phyloP scores from a whole-genome alignment of 2,113 vertebrate genomes.

The Sinocyclocheilus grahami region DNA sequence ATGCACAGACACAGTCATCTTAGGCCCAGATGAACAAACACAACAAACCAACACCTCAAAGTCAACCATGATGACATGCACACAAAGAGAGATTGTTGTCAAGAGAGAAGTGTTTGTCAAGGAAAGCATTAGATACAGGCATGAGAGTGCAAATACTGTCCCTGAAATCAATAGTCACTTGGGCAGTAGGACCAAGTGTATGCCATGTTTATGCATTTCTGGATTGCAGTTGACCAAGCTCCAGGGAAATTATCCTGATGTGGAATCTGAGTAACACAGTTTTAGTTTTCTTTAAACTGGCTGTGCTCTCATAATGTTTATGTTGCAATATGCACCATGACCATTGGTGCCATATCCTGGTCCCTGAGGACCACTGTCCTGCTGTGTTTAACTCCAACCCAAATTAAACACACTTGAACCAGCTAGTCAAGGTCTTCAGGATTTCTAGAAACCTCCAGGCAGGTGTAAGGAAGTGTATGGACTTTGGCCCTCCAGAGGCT shows the following conservation, averaged over 20 bases:
- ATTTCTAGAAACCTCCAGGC: neutral
- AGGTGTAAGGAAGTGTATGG: neutral
- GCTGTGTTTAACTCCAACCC: neutral
- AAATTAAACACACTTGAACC: neutral
- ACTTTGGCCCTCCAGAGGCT: neutral
- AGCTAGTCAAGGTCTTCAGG: neutral
- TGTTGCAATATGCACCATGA: neutral
- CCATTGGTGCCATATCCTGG: neutral
- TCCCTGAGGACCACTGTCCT: neutral
- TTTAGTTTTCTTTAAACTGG: neutral
- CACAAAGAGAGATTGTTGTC: neutral
- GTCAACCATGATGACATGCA: slow-evolving; percentile 10
- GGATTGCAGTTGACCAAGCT: slow-evolving; percentile 23
- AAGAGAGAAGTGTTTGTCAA: neutral
- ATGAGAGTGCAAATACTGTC: slow-evolving; percentile 3
- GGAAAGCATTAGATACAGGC: slow-evolving; percentile 1
- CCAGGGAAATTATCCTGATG: slow-evolving; percentile 8
- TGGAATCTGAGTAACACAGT: neutral
- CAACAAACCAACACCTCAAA: neutral
- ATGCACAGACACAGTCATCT: neutral
- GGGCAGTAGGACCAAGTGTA: slow-evolving; percentile 3
- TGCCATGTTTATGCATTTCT: slow-evolving; percentile 41
- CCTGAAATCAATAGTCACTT: slow-evolving; percentile 56
- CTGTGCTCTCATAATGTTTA: neutral
- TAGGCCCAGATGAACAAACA: neutral